These are phyloP conservation scores for Bubo bubo DNA, from an alignment of 2,113 vertebrate species.

Conservation along the genomic window DNA sequence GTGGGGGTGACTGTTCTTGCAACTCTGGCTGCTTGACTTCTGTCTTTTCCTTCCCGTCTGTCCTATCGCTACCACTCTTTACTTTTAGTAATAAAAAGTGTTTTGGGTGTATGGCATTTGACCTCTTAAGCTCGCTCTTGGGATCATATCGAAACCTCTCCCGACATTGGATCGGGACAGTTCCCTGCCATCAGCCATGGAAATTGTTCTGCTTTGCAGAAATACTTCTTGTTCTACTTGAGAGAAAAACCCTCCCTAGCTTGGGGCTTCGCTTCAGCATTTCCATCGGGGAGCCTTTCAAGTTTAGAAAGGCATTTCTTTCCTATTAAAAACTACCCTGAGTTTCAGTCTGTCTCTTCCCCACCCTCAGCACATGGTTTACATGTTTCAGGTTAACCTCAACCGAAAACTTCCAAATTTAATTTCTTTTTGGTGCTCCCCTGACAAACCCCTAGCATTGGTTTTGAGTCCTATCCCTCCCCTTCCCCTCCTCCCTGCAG, in stretches of 20 bases:
- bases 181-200: rapidly evolving
- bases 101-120: no score
- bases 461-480: no score
- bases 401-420: not conserved
- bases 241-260: not conserved
- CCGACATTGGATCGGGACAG: no score
- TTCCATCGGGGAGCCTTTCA: not conserved
- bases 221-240: not conserved
- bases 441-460: not conserved
- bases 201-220: not conserved
- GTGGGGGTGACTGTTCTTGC: no score
- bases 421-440: not conserved
- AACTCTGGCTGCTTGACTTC: no score
- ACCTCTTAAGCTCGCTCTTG: no score
- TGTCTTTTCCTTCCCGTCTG: no score
- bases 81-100: no score
- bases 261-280: not conserved
- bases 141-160: no score
- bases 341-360: not conserved
- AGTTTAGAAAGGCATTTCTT: not conserved
- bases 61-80: no score
- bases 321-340: not conserved
- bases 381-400: not conserved
- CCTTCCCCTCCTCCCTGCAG: not conserved
- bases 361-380: not conserved